These are phyloP conservation scores for Gymnocephalus cernua DNA, from an alignment of 2,113 vertebrate species.

Conservation along the genomic window DNA sequence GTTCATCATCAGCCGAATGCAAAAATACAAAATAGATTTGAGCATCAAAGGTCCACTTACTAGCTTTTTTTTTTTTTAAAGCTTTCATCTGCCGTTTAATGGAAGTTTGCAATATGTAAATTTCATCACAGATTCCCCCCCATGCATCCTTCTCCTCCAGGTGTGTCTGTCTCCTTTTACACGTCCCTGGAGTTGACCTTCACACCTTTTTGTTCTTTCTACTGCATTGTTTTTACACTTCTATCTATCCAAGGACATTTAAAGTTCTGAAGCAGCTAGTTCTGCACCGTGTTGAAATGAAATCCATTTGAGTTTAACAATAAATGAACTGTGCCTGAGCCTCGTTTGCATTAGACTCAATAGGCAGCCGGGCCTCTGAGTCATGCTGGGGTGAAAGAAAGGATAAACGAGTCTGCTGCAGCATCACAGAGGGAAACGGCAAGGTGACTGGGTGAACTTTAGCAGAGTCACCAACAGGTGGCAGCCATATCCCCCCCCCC, in stretches of 20 bases:
- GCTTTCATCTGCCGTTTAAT: not conserved
- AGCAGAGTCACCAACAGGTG: constrained; percentile 73
- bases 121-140: not conserved
- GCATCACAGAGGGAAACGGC: constrained; percentile 50
- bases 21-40: not conserved
- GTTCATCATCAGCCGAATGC: not conserved
- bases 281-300: not conserved
- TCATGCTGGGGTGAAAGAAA: constrained; percentile 60
- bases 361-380: constrained; percentile 57
- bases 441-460: constrained; percentile 70
- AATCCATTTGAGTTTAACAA: constrained; percentile 9
- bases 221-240: not conserved
- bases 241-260: constrained; percentile 7
- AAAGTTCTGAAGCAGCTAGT: not conserved
- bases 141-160: not conserved
- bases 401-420: constrained; percentile 62
- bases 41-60: not conserved
- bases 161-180: not conserved
- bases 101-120: not conserved
- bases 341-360: constrained; percentile 14
- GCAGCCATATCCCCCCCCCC: constrained; percentile 44
- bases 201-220: not conserved
- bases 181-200: not conserved
- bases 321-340: constrained; percentile 3
- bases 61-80: too few species aligned